These are phyloP conservation scores for Ochropleura leucogaster DNA, from an alignment of 2,888 invertebrate genomes.

Conservation along the genomic window DNA sequence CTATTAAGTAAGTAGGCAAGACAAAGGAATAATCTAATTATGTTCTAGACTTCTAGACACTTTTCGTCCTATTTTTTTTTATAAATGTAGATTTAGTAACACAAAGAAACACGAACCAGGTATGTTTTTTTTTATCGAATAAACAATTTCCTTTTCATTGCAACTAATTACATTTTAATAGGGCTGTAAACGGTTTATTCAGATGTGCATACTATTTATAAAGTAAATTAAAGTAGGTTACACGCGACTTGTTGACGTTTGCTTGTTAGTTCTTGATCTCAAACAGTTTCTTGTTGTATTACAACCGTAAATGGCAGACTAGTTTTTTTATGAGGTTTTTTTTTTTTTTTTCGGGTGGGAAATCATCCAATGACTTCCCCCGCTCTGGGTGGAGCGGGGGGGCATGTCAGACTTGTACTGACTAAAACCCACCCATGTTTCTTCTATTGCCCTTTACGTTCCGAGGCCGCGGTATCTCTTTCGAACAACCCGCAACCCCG, in stretches of 20 bases:
- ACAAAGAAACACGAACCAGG: background rate
- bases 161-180: conserved; percentile 24
- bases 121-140: conserved; percentile 15
- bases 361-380: too few species aligned
- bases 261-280: conserved; percentile 1
- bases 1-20: conserved; percentile 3
- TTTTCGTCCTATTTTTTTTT: background rate
- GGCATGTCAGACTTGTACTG: too few species aligned
- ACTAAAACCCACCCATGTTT: too few species aligned
- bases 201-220: conserved; percentile 35
- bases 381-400: too few species aligned
- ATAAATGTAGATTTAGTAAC: conserved; percentile 7
- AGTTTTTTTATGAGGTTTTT: background rate
- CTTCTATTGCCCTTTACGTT: too few species aligned
- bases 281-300: conserved; percentile 1
- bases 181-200: conserved; percentile 38
- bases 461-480: too few species aligned
- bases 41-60: background rate
- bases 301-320: background rate
- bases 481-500: too few species aligned
- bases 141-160: conserved; percentile 29
- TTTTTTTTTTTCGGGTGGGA: too few species aligned
- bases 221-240: conserved; percentile 44
- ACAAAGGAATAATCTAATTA: conserved; percentile 19
- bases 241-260: conserved; percentile 45